A percentile compares a stretch with the other conserved stretches of the same genome.
Evolutionary conservation across 2,797 vertebrate genomes (phyloP).

Genomic region (Xyrichtys novacula): DNA sequence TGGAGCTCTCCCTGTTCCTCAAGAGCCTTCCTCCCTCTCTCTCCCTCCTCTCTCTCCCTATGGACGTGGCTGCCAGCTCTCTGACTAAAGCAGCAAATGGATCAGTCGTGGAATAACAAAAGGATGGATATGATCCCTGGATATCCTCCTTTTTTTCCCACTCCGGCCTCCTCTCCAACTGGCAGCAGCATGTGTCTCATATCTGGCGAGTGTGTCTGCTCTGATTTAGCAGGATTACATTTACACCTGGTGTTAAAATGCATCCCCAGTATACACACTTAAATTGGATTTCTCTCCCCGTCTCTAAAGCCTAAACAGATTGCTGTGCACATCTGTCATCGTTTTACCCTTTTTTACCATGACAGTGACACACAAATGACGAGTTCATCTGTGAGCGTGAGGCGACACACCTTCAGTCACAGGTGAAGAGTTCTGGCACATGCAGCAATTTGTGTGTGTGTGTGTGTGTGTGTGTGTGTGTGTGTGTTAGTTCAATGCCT

Average conservation of each 20-base stretch:
- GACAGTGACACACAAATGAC: constrained; percentile 18
- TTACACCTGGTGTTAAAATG: constrained; percentile 73
- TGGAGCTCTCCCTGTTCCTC: constrained; percentile 72
- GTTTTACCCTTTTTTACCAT: constrained; percentile 37
- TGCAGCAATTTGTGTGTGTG: background rate
- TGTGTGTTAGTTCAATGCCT: constrained; percentile 7
- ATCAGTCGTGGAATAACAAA: constrained; percentile 68
- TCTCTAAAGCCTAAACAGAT: constrained; percentile 50
- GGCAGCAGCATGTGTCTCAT: constrained; percentile 61
- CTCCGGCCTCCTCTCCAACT: constrained; percentile 56
- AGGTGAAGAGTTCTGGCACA: constrained; percentile 22
- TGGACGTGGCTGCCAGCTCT: constrained; percentile 52
- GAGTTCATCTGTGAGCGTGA: constrained; percentile 21
- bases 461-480: constrained; percentile 12
- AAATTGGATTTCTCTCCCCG: constrained; percentile 52
- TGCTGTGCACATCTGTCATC: constrained; percentile 62
- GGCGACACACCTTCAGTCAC: constrained; percentile 14
- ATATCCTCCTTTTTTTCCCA: constrained; percentile 54
- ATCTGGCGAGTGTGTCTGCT: constrained; percentile 48
- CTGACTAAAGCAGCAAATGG: constrained; percentile 60
- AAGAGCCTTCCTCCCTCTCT: background rate
- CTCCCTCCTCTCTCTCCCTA: constrained; percentile 8
- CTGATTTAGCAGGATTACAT: constrained; percentile 61
- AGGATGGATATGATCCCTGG: constrained; percentile 65
- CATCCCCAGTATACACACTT: constrained; percentile 42